A percentile compares a stretch with the other conserved stretches of the same genome.
phyloP scores from a whole-genome alignment of 2,888 invertebrate species.

The Cephus spinipes region DNA sequence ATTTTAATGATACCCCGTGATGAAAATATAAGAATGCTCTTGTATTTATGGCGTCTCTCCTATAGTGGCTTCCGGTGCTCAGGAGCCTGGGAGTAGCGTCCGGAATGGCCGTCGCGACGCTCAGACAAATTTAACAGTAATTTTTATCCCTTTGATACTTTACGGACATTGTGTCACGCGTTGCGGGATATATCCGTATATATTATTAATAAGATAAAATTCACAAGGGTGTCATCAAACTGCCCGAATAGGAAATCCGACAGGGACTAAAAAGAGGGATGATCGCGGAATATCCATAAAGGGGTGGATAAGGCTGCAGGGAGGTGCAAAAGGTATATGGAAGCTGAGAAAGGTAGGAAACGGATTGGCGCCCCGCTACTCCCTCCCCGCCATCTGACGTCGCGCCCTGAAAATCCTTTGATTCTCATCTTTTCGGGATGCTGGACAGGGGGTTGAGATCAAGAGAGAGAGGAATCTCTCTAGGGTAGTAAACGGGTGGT shows the following conservation, averaged over 20 bases:
- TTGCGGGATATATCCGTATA: neutral
- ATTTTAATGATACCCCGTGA: conserved; percentile 65
- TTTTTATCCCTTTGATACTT: neutral
- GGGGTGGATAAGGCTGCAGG: neutral
- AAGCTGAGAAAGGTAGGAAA: neutral
- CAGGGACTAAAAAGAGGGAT: neutral
- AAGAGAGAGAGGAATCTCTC: neutral
- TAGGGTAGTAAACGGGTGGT: conserved; percentile 18
- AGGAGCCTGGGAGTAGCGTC: neutral
- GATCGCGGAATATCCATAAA: neutral
- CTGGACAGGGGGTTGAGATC: neutral
- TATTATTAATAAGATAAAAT: neutral
- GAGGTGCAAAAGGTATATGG: neutral
- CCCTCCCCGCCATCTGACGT: conserved; percentile 57
- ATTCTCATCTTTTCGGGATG: conserved; percentile 61
- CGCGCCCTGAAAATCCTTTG: conserved; percentile 63
- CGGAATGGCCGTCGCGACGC: neutral
- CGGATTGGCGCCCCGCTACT: conserved; percentile 11
- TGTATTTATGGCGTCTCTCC: conserved; percentile 55
- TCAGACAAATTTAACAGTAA: neutral
- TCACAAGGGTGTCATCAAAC: neutral
- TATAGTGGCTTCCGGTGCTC: neutral
- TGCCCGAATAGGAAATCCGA: neutral
- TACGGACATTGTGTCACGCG: neutral
- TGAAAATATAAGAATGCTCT: conserved; percentile 66